These are phyloP conservation scores for Mesodorylaimus sp. DNA, from an alignment of 2,888 invertebrate species.

Conservation along the genomic window DNA sequence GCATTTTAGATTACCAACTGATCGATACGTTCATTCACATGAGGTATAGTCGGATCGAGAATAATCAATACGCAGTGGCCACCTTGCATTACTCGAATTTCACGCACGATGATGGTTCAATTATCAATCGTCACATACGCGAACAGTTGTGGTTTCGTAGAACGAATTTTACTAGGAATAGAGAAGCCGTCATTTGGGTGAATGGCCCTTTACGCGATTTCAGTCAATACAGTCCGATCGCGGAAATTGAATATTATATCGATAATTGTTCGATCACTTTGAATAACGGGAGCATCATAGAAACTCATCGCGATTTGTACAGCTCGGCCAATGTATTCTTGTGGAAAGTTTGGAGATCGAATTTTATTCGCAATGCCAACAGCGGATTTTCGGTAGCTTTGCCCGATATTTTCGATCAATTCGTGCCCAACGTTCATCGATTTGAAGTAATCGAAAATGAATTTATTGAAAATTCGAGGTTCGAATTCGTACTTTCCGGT, in stretches of 20 bases:
- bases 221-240: constrained; percentile 42
- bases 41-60: constrained; percentile 19
- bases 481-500: constrained; percentile 66
- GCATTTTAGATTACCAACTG: constrained; percentile 5
- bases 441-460: constrained; percentile 25
- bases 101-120: constrained; percentile 20
- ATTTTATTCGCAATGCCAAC: constrained; percentile 44
- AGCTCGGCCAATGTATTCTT: constrained; percentile 93
- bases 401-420: constrained; percentile 39
- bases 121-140: constrained; percentile 21
- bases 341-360: constrained; percentile 43
- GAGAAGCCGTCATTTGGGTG: constrained; percentile 25
- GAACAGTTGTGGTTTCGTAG: constrained; percentile 28
- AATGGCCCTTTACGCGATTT: constrained; percentile 23
- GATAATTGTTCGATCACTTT: constrained; percentile 64
- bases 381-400: constrained; percentile 72
- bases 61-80: constrained; percentile 57
- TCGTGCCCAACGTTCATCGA: background rate
- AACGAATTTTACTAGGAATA: constrained; percentile 24
- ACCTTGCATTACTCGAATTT: constrained; percentile 51
- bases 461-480: constrained; percentile 65
- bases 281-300: constrained; percentile 60
- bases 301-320: constrained; percentile 52
- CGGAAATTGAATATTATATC: constrained; percentile 64
- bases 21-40: constrained; percentile 18